Base-by-base conservation (phyloP, 2,113 vertebrate species). In the Oxyura jamaicensis region DNA sequence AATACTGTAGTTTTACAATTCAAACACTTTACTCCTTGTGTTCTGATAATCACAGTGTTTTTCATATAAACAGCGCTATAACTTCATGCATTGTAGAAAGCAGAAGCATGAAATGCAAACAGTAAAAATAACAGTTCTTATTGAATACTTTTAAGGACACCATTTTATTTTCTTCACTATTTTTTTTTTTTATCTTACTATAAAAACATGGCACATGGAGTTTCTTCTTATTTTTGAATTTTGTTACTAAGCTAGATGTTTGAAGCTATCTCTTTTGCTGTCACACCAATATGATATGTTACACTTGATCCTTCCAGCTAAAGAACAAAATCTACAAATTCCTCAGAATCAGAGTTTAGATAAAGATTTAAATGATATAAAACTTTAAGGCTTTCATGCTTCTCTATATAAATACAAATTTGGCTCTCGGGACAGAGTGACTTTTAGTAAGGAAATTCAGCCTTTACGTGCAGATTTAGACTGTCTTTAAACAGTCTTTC, bases 101-200 rank as follows among this genome's bases (percentile, higher is more conserved):
- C 83, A 90, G 63, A 36, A 93, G n/a, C 58, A 72, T 81, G 76
- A 85, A 93, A 92, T 69, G 23, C 93, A 96, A 96, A 88, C 76
- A 90, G 66, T 56, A 86, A 84, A 90, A 36, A 31, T 33, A 82
- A 26, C 52, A 90, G 68, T 48, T 81, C 58, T 39, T 82, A 31
- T 9, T 65, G 60, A 91, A 86, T 78, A 78, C 41, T 55, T 71
- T 94, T 36, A 95, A 91, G 88, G 16, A 21, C 86, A 75, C 72
- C 21, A 28, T 60, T 89, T 93, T 72, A 21, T 26, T 92, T 87
- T 79, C 65, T 73, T n/a, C 48, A 31, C 72, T 88, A 80, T n/a
- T n/a, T n/a, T n/a, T n/a, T n/a, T 41, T 81, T 65, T 86, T 41
- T 31, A 71, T 75, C 21, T 28, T 39, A 78, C 77, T 75, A n/a